Evolutionary conservation across 2,888 invertebrate species (phyloP).

Genomic region (Leucoptera coffeella): DNA sequence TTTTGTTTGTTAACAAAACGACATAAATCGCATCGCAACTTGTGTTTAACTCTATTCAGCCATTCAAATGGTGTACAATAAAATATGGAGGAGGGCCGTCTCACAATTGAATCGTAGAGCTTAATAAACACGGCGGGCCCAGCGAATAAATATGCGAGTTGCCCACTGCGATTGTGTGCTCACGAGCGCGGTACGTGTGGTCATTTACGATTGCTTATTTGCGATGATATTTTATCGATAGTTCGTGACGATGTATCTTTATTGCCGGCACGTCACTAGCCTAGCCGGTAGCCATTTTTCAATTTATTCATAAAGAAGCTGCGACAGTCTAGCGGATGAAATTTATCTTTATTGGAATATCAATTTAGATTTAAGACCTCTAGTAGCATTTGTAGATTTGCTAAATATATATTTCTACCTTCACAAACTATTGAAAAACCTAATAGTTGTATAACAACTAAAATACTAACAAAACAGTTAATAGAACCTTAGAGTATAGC

Average conservation of each 20-base stretch:
- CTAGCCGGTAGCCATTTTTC: no score
- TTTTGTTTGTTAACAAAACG: slow-evolving; percentile 14
- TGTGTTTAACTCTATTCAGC: slow-evolving; percentile 46
- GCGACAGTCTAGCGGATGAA: no score
- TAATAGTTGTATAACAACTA: no score
- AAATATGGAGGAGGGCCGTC: slow-evolving; percentile 34
- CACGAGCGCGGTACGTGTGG: slow-evolving; percentile 6
- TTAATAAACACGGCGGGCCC: slow-evolving; percentile 39
- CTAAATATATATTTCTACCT: no score
- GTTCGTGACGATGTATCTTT: slow-evolving; percentile 10
- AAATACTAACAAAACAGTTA: no score
- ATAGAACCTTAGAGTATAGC: no score
- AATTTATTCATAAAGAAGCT: no score
- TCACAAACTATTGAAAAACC: no score
- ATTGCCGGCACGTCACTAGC: slow-evolving; percentile 4
- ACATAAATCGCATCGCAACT: slow-evolving; percentile 33
- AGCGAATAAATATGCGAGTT: slow-evolving; percentile 13
- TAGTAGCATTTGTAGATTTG: no score
- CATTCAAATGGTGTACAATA: slow-evolving; percentile 45
- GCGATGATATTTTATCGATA: slow-evolving; percentile 16
- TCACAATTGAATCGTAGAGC: slow-evolving; percentile 43
- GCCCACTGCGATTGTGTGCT: slow-evolving; percentile 1
- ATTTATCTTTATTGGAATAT: no score
- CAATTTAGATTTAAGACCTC: no score
- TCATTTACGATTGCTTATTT: slow-evolving; percentile 1